Evolutionary conservation across 2,113 vertebrate species (phyloP), one percentile per base, ranked within the genome.

Genomic region (Chrysemys picta): DNA sequence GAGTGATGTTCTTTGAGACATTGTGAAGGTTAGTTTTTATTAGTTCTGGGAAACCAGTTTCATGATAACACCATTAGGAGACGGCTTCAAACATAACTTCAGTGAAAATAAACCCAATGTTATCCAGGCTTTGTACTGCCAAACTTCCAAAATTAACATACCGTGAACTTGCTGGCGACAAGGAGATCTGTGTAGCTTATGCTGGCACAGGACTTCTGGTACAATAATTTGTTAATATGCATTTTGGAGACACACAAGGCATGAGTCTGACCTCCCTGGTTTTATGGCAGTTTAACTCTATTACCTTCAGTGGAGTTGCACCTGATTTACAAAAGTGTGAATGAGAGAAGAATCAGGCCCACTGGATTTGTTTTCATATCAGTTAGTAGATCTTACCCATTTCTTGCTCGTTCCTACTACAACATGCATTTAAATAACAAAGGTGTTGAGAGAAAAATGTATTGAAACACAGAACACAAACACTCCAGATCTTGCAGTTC

Each of bases 391-490:
- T 79, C 29, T 17, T 85, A 47, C 10, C 7, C 13, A 76, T 89
- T 86, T 1, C 21, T 89, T 86, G 42, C 17, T 80, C 80, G 79
- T 42, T 89, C 24, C 86, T 88, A 31, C 2, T 47, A 5, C 85
- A 89, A 89, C 88, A 90, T 4, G 6, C 84, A 4, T 2, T 89
- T 92, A 80, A 91, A 93, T 82, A 56, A 52, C 3, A 62, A 12
- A 22, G 0, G 1, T 59, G 8, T 0, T 2, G 81, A 85, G 81
- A 85, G 29, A 19, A 53, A 92, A 87, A 56, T 45, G 6, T 88
- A 81, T 4, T 54, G 47, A 49, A 88, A 88, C 85, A 2, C 0
- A 21, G 17, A 2, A 78, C 19, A 42, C 16, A 47, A 29, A 93
- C 56, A 38, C 35, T 65, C 52, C 21, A 53, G 0, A 10, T 84